phyloP scores from a whole-genome alignment of 2,888 invertebrate species.

The Eucera pruinosa region DNA sequence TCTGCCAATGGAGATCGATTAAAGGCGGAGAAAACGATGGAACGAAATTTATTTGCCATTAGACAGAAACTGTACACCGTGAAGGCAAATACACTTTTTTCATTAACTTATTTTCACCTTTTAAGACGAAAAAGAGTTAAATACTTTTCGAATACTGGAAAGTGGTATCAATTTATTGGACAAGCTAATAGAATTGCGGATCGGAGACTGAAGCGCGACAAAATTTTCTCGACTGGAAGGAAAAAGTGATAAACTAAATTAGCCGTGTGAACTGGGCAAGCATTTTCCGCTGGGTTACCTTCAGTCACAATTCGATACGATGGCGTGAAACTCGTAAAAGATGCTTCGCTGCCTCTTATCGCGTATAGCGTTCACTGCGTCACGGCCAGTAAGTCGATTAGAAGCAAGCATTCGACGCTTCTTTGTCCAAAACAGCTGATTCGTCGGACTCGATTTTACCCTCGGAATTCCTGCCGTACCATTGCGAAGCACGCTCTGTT shows the following conservation, averaged over 20 bases:
- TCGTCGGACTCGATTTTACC: slow-evolving; percentile 63
- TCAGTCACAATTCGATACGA: slow-evolving; percentile 41
- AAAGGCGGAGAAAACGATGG: too few species aligned
- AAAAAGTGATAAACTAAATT: slow-evolving; percentile 33
- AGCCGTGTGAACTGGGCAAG: slow-evolving; percentile 38
- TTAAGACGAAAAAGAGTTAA: too few species aligned
- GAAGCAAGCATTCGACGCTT: slow-evolving; percentile 50
- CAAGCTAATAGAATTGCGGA: slow-evolving; percentile 6
- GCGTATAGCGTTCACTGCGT: slow-evolving; percentile 58
- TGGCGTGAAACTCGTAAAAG: slow-evolving; percentile 47
- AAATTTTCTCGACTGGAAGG: too few species aligned
- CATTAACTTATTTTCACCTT: too few species aligned
- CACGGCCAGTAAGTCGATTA: slow-evolving; percentile 69
- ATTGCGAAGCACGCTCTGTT: slow-evolving; percentile 28
- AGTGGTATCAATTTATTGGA: too few species aligned
- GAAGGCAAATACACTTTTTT: too few species aligned
- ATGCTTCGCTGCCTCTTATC: slow-evolving; percentile 49
- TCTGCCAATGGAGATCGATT: too few species aligned
- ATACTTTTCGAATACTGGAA: too few species aligned
- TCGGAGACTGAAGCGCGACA: background rate
- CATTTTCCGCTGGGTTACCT: slow-evolving; percentile 61
- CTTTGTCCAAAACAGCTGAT: slow-evolving; percentile 74
- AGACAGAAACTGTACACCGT: too few species aligned
- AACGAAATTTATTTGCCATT: too few species aligned
- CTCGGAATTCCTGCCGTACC: slow-evolving; percentile 58